Evolutionary conservation across 1,140 invertebrate genomes (phyloP), one percentile per base, ranked within the genome.

Genomic region (Streblospio benedicti): DNA sequence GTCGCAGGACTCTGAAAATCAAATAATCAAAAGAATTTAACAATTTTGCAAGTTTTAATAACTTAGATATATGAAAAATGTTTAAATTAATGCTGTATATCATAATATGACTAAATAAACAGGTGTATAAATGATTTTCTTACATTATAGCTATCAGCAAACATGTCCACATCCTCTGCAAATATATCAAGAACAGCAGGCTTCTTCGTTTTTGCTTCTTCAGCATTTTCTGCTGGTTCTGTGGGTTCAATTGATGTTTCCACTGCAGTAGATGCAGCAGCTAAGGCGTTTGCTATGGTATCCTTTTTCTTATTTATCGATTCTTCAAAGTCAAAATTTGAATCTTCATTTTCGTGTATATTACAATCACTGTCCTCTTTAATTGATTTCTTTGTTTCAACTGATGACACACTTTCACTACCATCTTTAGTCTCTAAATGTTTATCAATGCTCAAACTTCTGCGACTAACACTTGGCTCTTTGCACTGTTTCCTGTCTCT

Each of bases 181-280:
- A 91, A 90, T 72, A 86, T 89, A 72, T 96, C 91, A 57, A 71
- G 87, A 86, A 68, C 87, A 83, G 50, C 84, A 81, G 47, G 27
- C 41, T 44, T 59, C 41, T 78, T 74, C 57, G 69, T 67, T 58
- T 65, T 66, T 38, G 61, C 63, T 50, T 68, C 25, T 14, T 60
- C 62, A 44, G 35, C 32, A 43, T 12, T 12, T 66, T 57, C 44
- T 59, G 32, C 31, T 65, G 31, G 18, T 18, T 28, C 16, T 18
- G 23, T 27, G 5, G n/a, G 14, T 27, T 53, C 32, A 6, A n/a
- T n/a, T n/a, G n/a, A n/a, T n/a, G n/a, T n/a, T n/a, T n/a, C n/a
- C n/a, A n/a, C n/a, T n/a, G n/a, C n/a, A n/a, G n/a, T n/a, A n/a
- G n/a, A n/a, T n/a, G n/a, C n/a, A n/a, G n/a, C n/a, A n/a, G n/a